Percentiles rank a stretch among this genome's conserved stretches.
Conservation (phyloP, 2,888 invertebrate genomes). For the Mellilla xanthometata region DNA sequence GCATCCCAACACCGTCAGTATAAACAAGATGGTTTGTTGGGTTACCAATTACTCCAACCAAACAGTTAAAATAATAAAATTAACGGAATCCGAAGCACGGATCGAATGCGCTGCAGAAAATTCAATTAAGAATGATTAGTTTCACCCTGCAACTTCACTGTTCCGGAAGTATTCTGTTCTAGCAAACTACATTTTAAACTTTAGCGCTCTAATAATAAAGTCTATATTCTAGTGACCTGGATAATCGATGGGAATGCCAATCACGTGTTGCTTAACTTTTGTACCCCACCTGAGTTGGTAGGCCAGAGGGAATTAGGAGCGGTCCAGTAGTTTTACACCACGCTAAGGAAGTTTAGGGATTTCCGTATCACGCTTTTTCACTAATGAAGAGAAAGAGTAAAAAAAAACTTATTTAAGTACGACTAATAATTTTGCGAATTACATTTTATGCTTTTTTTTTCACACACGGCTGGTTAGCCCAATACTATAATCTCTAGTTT, state of each 20-base stretch:
- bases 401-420: too few species aligned
- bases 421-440: too few species aligned
- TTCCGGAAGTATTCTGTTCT: slow-evolving; percentile 48
- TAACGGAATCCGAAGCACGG: slow-evolving; percentile 68
- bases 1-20: background rate
- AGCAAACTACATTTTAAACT: slow-evolving; percentile 34
- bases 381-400: too few species aligned
- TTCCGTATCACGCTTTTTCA: too few species aligned
- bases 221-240: background rate
- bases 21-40: slow-evolving; percentile 55
- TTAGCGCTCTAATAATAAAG: slow-evolving; percentile 30
- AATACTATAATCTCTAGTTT: too few species aligned
- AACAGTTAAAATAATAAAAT: slow-evolving; percentile 63
- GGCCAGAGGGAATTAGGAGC: slow-evolving; percentile 43
- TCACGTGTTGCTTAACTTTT: slow-evolving; percentile 54
- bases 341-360: background rate
- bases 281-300: slow-evolving; percentile 48
- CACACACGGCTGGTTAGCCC: too few species aligned
- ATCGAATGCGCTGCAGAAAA: slow-evolving; percentile 63
- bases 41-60: slow-evolving; percentile 50
- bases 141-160: slow-evolving; percentile 63
- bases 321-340: slow-evolving; percentile 27
- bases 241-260: slow-evolving; percentile 45
- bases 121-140: slow-evolving; percentile 75
- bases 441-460: too few species aligned